Evolutionary conservation across 2,888 invertebrate genomes (phyloP).

Genomic region (Venustoraphidia nigricollis): DNA sequence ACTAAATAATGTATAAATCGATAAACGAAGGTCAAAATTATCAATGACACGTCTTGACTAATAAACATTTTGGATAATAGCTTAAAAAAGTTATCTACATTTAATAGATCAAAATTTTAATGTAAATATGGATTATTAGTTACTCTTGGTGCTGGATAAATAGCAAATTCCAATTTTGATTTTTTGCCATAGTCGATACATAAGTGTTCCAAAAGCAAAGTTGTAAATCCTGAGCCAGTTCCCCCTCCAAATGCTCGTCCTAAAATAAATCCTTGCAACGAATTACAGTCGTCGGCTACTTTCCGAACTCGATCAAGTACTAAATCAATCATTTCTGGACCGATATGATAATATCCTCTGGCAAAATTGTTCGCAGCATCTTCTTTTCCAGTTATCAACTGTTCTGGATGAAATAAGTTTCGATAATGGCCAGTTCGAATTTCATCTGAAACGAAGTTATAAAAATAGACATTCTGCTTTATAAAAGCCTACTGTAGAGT

Average conservation of each 20-base stretch:
- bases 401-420: constrained; percentile 58
- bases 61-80: too few species aligned
- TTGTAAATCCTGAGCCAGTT: constrained; percentile 61
- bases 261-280: constrained; percentile 46
- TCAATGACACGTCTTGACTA: too few species aligned
- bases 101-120: too few species aligned
- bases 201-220: constrained; percentile 47
- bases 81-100: too few species aligned
- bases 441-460: constrained; percentile 34
- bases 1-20: background rate
- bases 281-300: constrained; percentile 45
- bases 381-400: constrained; percentile 65
- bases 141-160: constrained; percentile 71
- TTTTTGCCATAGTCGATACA: constrained; percentile 45
- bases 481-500: background rate
- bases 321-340: constrained; percentile 56
- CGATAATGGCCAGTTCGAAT: constrained; percentile 54
- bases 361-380: constrained; percentile 80
- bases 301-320: constrained; percentile 53
- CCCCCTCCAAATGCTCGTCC: constrained; percentile 62
- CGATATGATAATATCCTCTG: constrained; percentile 64
- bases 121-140: background rate
- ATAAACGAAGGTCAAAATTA: too few species aligned
- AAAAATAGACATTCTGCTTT: background rate
- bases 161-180: constrained; percentile 47